Base-by-base conservation (phyloP, 2,888 invertebrate species). In the Ophion ventricosus region DNA sequence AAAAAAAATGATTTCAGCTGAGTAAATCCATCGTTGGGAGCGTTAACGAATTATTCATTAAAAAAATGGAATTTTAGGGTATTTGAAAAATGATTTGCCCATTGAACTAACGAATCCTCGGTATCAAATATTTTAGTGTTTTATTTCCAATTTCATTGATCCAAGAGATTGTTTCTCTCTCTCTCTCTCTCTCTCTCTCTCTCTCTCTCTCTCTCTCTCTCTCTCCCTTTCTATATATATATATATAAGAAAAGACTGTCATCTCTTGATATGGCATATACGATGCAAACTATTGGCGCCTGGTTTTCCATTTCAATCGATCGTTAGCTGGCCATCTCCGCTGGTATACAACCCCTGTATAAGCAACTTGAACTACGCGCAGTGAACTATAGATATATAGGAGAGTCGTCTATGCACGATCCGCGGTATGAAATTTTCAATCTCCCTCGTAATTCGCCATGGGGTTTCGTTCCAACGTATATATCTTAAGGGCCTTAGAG, bases 301-400 rank as follows among this genome's bases (percentile, higher is more conserved):
- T 26, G 82, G 67, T 67, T 82, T 77, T 77, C 77, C 82, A 73
- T 77, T 73, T 77, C 82, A 77, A 82, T 82, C 82, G 82, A 82
- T 77, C 77, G 77, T 77, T 73, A 61, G 77, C 56, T 61, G 69
- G 59, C 76, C 76, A 76, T 75, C 75, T 69, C 63, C 17, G 59
- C 49, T 5, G 10, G 56, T 70, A 40, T 56, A 66, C 49, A 25
- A 29, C n/a, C 56, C 73, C 29, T 23, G 20, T 25, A 43, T 23
- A 23, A 17, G 23, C 54, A 29, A 17, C n/a, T 7, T 10, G 17
- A 23, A 25, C 49, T 26, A 20, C 26, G 17, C 23, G 8, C 35
- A n/a, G 56, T 64, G 63, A 63, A 70, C n/a, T 76, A 56, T 56
- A 61, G 54, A 63, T 20, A 29, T 25, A 23, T 20, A 56, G 40